These are phyloP conservation scores for Tympanuchus pallidicinctus DNA, from an alignment of 2,113 vertebrate species.

Conservation along the genomic window DNA sequence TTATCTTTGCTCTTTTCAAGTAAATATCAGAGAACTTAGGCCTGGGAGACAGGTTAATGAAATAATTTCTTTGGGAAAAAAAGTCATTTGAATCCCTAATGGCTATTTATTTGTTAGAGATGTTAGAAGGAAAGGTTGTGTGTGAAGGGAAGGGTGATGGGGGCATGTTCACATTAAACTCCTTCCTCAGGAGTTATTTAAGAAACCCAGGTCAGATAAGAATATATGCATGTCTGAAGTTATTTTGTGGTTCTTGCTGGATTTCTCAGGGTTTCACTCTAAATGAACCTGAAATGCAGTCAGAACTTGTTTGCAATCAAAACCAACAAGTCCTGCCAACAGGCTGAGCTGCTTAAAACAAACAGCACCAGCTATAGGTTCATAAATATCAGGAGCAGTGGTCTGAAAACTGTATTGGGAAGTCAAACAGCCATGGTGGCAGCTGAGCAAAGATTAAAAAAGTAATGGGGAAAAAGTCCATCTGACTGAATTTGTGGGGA, in stretches of 20 bases:
- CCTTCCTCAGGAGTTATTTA: neutral
- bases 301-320: slow-evolving; percentile 43
- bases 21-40: neutral
- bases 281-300: slow-evolving; percentile 44
- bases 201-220: neutral
- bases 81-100: neutral
- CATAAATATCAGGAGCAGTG: slow-evolving; percentile 56
- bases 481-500: neutral
- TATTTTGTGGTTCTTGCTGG: neutral
- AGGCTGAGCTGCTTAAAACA: slow-evolving; percentile 36
- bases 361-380: slow-evolving; percentile 31
- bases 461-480: neutral
- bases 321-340: slow-evolving; percentile 7
- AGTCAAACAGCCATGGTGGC: slow-evolving; percentile 20
- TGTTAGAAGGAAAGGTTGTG: neutral
- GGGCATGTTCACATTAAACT: neutral
- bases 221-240: neutral
- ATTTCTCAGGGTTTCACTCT: slow-evolving; percentile 43
- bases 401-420: slow-evolving; percentile 40
- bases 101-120: neutral
- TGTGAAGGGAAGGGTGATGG: neutral
- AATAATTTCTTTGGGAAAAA: neutral
- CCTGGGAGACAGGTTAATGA: neutral
- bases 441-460: slow-evolving; percentile 44
- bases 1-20: neutral